A percentile compares a stretch with the other conserved stretches of the same genome.
Conservation (phyloP, 1,140 invertebrate species). For the Zaprionus inermis region DNA sequence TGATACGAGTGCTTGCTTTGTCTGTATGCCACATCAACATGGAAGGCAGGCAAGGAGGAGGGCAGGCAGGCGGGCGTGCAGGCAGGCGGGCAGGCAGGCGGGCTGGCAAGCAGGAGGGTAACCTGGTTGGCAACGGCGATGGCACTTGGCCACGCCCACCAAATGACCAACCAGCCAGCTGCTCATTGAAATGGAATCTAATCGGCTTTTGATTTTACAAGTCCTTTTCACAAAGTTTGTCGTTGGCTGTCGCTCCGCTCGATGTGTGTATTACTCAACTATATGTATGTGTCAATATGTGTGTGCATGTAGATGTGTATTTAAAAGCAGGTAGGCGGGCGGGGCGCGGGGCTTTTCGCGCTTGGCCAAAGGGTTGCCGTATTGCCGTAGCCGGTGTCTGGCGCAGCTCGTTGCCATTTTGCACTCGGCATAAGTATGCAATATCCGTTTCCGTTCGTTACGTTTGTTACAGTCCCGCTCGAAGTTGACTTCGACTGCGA, state of each 20-base stretch:
- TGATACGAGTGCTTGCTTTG: constrained; percentile 29
- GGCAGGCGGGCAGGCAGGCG: background rate
- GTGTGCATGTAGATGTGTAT: background rate
- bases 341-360: background rate
- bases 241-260: constrained; percentile 49
- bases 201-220: constrained; percentile 82
- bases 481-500: constrained; percentile 47
- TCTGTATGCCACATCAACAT: constrained; percentile 15
- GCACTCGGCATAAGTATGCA: constrained; percentile 79
- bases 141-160: constrained; percentile 44
- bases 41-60: background rate
- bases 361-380: constrained; percentile 10
- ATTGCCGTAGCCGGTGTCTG: constrained; percentile 29
- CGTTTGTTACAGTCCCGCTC: constrained; percentile 66
- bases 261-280: constrained; percentile 55
- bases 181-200: constrained; percentile 81
- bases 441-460: constrained; percentile 81
- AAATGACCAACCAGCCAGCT: constrained; percentile 79
- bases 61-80: background rate
- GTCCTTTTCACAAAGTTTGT: constrained; percentile 76
- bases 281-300: background rate
- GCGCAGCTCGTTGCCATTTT: constrained; percentile 66
- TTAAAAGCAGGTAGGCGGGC: background rate
- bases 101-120: background rate
- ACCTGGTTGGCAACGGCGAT: constrained; percentile 3